phyloP scores from a whole-genome alignment of 2,113 vertebrate genomes.

The Tachycineta bicolor region DNA sequence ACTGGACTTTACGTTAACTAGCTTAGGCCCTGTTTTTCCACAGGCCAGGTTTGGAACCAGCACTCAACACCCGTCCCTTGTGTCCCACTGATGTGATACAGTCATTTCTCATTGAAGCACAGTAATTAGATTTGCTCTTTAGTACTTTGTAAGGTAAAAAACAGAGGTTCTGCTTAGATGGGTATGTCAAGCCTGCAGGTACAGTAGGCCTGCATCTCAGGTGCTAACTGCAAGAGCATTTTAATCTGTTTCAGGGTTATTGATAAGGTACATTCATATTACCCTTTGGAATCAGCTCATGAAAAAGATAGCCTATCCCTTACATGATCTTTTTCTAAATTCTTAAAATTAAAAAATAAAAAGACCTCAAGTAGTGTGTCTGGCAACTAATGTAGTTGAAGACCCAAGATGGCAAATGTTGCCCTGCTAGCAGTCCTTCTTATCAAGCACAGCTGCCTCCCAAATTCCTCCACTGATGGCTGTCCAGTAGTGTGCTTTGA shows the following conservation, averaged over 20 bases:
- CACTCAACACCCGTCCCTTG: neutral
- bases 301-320: neutral
- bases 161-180: neutral
- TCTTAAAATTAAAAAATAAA: neutral
- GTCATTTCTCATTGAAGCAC: slow-evolving; percentile 23
- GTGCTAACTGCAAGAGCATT: neutral
- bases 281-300: neutral
- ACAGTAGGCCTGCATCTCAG: neutral
- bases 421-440: neutral
- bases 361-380: fast-evolving
- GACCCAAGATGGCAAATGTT: neutral
- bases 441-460: neutral
- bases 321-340: neutral
- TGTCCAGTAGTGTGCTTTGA: neutral
- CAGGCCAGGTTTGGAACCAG: neutral
- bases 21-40: slow-evolving; percentile 40
- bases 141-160: slow-evolving; percentile 50
- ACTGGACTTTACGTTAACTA: slow-evolving; percentile 14
- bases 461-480: neutral
- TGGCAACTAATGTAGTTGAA: neutral
- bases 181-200: neutral
- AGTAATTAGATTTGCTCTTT: slow-evolving; percentile 60
- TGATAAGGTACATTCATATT: neutral
- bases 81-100: slow-evolving; percentile 1
- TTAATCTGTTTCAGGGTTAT: neutral